These are phyloP conservation scores for Himalopsyche tibetana DNA, from an alignment of 2,888 invertebrate species.

Conservation along the genomic window DNA sequence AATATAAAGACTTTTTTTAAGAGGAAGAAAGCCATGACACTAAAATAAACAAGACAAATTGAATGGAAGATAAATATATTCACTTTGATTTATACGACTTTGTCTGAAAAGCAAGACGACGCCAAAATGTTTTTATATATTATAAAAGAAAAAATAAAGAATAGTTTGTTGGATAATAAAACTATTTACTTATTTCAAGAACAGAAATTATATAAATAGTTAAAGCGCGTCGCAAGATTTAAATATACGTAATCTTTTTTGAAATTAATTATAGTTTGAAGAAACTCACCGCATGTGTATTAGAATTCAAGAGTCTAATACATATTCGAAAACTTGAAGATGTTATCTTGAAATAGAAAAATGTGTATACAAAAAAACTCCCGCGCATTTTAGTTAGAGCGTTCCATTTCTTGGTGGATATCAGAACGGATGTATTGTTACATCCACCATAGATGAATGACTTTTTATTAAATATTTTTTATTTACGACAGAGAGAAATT, in stretches of 20 bases:
- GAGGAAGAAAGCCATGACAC: not conserved
- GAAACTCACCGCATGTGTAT: not conserved
- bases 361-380: slow-evolving; percentile 17
- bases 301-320: not conserved
- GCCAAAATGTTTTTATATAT: not conserved
- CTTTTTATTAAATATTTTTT: not conserved
- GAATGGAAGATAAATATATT: not conserved
- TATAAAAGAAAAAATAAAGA: not conserved
- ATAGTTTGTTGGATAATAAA: not conserved
- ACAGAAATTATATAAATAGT: not conserved
- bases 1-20: too few relatives aligned
- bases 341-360: slow-evolving; percentile 16
- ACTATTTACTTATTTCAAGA: not conserved
- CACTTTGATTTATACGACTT: not conserved
- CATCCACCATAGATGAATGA: not conserved
- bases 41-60: slow-evolving; percentile 12
- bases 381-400: slow-evolving; percentile 11
- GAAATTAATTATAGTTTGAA: not conserved
- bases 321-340: not conserved
- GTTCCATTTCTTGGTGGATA: not conserved
- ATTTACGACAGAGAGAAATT: too few relatives aligned
- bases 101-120: slow-evolving; percentile 2
- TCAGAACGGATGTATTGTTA: not conserved
- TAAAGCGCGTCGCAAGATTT: not conserved
- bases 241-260: not conserved